Conservation (phyloP, 2,113 vertebrate genomes). For the Lagopus muta region DNA sequence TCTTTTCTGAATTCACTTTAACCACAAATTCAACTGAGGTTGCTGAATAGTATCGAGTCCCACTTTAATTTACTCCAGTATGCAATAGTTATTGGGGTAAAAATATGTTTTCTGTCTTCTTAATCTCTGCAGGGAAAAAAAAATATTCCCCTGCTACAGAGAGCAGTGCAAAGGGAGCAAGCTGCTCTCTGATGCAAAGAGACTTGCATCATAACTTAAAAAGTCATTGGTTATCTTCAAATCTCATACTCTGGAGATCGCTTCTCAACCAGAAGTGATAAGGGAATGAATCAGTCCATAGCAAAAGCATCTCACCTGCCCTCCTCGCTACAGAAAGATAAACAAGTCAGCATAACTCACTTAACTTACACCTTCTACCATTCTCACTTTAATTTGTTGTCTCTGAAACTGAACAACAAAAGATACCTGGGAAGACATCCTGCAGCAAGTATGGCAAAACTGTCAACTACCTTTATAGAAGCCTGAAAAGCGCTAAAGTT, state of each 20-base stretch:
- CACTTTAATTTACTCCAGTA: neutral
- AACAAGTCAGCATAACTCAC: neutral
- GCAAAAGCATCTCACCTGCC: neutral
- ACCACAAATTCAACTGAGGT: neutral
- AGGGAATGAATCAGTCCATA: accelerated
- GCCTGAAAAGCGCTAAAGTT: neutral
- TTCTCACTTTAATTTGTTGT: neutral
- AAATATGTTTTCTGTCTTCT: neutral
- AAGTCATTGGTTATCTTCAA: neutral
- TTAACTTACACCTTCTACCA: neutral
- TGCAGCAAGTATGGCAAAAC: neutral
- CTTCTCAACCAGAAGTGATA: neutral
- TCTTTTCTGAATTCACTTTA: neutral
- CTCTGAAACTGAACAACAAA: neutral
- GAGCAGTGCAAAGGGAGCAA: neutral
- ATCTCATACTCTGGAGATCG: neutral
- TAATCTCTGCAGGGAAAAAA: neutral
- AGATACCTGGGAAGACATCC: neutral
- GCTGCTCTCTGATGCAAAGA: neutral
- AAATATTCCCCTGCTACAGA: neutral
- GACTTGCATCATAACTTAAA: neutral
- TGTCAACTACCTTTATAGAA: neutral
- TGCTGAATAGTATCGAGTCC: neutral
- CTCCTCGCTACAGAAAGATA: neutral
- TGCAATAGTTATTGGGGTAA: neutral